phyloP scores from a whole-genome alignment of 2,797 vertebrate species.

The Liasis olivaceus region DNA sequence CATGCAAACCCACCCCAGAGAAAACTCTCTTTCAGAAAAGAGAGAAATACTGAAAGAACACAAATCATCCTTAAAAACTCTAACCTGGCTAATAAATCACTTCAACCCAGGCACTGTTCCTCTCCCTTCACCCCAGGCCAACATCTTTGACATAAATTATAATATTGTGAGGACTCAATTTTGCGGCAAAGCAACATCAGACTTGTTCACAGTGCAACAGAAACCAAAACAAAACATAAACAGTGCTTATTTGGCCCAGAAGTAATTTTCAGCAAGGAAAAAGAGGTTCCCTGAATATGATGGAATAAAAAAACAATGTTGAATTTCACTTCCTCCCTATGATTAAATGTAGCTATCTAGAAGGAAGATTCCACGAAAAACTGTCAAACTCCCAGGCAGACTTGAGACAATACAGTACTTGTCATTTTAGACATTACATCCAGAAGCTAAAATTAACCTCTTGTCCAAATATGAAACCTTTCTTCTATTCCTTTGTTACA shows the following conservation, averaged over 20 bases:
- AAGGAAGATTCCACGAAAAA: background rate
- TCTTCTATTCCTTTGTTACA: background rate
- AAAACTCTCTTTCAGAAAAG: conserved; percentile 19
- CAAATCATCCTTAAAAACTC: conserved; percentile 5
- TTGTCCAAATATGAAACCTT: background rate
- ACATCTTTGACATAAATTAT: background rate
- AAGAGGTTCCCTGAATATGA: background rate
- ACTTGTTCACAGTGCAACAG: background rate
- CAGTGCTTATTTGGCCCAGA: background rate
- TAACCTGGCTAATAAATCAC: conserved; percentile 32
- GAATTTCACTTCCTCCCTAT: background rate
- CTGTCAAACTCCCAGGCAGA: background rate
- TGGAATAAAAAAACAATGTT: background rate
- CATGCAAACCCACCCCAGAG: background rate
- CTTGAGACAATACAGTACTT: background rate
- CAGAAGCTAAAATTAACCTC: background rate
- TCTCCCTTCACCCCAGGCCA: background rate
- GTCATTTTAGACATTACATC: background rate
- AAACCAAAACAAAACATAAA: background rate
- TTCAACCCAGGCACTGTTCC: background rate
- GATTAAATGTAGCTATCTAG: background rate
- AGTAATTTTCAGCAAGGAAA: background rate
- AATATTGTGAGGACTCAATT: background rate
- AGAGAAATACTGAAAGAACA: conserved; percentile 12
- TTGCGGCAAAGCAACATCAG: background rate